These are phyloP conservation scores for Balearica regulorum DNA, from an alignment of 2,797 vertebrate species.

Conservation along the genomic window DNA sequence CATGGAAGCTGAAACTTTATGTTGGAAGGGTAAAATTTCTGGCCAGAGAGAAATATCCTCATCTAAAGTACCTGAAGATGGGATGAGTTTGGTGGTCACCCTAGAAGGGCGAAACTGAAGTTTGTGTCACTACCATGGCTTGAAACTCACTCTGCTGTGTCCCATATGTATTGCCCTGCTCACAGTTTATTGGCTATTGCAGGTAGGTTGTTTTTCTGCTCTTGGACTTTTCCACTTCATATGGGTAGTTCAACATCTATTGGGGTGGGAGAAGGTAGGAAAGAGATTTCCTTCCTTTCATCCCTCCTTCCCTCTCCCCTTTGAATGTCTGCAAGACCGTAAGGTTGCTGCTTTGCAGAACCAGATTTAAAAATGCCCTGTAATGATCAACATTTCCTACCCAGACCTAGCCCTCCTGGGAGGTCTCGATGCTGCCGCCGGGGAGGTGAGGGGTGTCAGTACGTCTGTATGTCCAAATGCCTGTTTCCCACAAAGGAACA, in stretches of 20 bases:
- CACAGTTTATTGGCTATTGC: neutral
- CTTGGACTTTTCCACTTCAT: neutral
- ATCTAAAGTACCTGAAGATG: neutral
- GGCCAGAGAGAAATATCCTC: neutral
- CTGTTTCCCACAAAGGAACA: neutral
- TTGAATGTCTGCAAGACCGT: neutral
- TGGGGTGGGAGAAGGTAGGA: neutral
- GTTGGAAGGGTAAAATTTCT: neutral
- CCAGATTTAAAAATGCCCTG: neutral
- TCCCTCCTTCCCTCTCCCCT: neutral
- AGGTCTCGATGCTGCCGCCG: fast-evolving
- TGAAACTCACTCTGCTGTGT: neutral
- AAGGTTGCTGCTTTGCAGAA: neutral
- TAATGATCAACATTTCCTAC: neutral
- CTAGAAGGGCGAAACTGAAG: neutral
- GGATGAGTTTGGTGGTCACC: neutral
- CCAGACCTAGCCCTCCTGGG: neutral
- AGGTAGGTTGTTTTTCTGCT: neutral
- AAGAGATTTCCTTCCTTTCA: neutral
- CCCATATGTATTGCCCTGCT: neutral
- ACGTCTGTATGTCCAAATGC: neutral
- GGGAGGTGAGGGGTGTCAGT: neutral
- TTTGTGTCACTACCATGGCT: neutral
- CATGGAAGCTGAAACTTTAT: neutral
- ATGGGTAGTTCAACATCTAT: neutral